Evolutionary conservation across 1,140 invertebrate genomes (phyloP).

Genomic region (Drosophila micromelanica): DNA sequence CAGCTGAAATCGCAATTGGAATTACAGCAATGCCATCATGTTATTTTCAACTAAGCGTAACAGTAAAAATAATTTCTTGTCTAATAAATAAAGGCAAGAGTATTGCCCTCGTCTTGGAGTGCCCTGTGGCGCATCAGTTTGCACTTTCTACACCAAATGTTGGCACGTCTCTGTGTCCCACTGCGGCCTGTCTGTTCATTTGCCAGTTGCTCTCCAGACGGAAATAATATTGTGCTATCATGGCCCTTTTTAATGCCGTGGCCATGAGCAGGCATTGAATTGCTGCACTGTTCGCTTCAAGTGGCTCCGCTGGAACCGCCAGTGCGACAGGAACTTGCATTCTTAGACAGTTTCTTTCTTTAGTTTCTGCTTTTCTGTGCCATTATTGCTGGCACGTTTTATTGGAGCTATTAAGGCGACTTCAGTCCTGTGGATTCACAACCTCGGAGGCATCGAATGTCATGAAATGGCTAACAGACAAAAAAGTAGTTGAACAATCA

Average conservation of each 20-base stretch:
- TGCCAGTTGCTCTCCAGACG: slow-evolving; percentile 65
- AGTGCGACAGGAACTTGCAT: slow-evolving; percentile 26
- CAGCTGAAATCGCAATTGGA: neutral
- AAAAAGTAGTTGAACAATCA: neutral
- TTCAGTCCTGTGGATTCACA: neutral
- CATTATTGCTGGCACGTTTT: slow-evolving; percentile 64
- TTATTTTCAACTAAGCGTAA: slow-evolving; percentile 62
- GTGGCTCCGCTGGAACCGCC: slow-evolving; percentile 24
- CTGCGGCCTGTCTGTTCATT: slow-evolving; percentile 4
- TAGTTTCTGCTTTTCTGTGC: slow-evolving; percentile 35
- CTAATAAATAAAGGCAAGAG: slow-evolving; percentile 67
- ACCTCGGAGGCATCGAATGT: neutral
- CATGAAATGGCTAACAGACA: neutral
- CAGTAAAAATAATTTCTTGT: slow-evolving; percentile 61
- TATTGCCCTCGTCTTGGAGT: slow-evolving; percentile 19
- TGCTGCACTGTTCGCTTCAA: slow-evolving; percentile 15
- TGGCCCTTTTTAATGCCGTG: slow-evolving; percentile 52
- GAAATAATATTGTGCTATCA: slow-evolving; percentile 71
- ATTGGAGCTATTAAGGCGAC: slow-evolving; percentile 69
- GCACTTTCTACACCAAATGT: slow-evolving; percentile 33
- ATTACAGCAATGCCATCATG: slow-evolving; percentile 45
- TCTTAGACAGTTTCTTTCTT: slow-evolving; percentile 18
- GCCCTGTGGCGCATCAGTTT: slow-evolving; percentile 35
- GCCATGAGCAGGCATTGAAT: slow-evolving; percentile 1
- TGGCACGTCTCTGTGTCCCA: neutral